phyloP scores from a whole-genome alignment of 2,888 invertebrate species.

The Reticulitermes lucifugus region DNA sequence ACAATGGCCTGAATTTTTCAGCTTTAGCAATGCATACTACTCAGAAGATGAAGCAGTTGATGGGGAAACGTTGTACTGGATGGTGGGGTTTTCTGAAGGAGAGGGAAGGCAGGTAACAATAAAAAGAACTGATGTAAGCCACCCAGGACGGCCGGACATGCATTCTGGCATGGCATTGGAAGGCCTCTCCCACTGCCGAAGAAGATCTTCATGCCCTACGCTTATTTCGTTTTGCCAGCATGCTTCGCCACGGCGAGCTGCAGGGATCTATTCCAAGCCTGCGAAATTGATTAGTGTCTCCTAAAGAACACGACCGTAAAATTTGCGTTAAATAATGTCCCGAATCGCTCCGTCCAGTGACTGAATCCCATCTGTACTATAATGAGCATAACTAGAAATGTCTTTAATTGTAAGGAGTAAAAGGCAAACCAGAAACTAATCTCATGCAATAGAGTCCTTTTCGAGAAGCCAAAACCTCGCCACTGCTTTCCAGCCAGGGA shows the following conservation, averaged over 20 bases:
- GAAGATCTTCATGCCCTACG: background rate
- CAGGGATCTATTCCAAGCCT: background rate
- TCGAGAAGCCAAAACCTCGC: too few relatives aligned
- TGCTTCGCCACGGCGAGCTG: background rate
- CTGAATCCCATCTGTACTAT: too few relatives aligned
- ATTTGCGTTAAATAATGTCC: too few relatives aligned
- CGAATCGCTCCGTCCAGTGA: too few relatives aligned
- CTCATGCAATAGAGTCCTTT: too few relatives aligned
- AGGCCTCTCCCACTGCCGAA: background rate
- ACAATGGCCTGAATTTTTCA: constrained; percentile 45
- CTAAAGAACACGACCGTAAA: too few relatives aligned
- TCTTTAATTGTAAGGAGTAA: too few relatives aligned
- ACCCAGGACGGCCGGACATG: too few relatives aligned
- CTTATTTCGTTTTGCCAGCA: background rate
- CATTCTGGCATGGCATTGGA: constrained; percentile 2
- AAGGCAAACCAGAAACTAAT: too few relatives aligned
- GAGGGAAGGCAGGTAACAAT: background rate
- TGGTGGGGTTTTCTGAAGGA: background rate
- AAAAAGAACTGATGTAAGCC: too few relatives aligned
- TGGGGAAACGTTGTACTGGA: background rate
- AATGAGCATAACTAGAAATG: too few relatives aligned
- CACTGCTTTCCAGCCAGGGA: too few relatives aligned
- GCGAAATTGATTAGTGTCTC: background rate
- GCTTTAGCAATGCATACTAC: background rate
- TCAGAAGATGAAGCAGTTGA: constrained; percentile 1